Evolutionary conservation across 1,140 invertebrate genomes (phyloP).

Genomic region (Catajapyx aquilonaris): DNA sequence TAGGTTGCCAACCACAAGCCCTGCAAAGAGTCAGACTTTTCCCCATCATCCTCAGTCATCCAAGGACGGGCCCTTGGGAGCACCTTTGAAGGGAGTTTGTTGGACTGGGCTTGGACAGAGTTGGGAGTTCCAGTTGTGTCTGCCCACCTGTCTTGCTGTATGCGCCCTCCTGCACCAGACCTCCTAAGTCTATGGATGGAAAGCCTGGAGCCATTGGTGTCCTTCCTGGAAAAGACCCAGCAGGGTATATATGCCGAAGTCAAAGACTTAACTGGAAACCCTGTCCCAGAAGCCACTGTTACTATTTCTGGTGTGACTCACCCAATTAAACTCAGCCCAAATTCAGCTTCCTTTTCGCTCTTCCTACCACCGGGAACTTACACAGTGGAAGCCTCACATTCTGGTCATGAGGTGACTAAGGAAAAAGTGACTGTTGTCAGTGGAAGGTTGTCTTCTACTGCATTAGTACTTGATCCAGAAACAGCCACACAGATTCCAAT

Average conservation of each 20-base stretch:
- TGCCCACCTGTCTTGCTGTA: constrained; percentile 45
- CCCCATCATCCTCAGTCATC: no score
- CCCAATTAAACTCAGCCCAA: constrained; percentile 35
- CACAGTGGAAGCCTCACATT: constrained; percentile 24
- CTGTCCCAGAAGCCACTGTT: constrained; percentile 46
- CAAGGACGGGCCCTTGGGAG: no score
- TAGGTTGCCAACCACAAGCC: no score
- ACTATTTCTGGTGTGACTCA: constrained; percentile 31
- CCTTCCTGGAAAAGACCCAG: constrained; percentile 25
- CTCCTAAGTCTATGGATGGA: constrained; percentile 52
- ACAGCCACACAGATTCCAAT: no score
- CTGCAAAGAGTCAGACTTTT: no score
- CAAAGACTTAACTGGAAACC: constrained; percentile 31
- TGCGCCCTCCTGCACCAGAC: constrained; percentile 39
- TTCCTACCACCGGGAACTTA: constrained; percentile 41
- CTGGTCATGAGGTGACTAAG: constrained; percentile 17
- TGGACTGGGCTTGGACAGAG: constrained; percentile 2
- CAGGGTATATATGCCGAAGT: constrained; percentile 50
- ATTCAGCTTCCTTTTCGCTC: constrained; percentile 42
- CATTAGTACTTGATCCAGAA: no score
- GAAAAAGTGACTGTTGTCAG: constrained; percentile 17
- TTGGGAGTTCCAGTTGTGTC: no score
- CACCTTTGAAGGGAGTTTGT: constrained; percentile 3
- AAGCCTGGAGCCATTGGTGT: constrained; percentile 42
- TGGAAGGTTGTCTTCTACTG: no score